phyloP scores from a whole-genome alignment of 2,113 vertebrate species.

The Hypocryptadius cinnamomeus region DNA sequence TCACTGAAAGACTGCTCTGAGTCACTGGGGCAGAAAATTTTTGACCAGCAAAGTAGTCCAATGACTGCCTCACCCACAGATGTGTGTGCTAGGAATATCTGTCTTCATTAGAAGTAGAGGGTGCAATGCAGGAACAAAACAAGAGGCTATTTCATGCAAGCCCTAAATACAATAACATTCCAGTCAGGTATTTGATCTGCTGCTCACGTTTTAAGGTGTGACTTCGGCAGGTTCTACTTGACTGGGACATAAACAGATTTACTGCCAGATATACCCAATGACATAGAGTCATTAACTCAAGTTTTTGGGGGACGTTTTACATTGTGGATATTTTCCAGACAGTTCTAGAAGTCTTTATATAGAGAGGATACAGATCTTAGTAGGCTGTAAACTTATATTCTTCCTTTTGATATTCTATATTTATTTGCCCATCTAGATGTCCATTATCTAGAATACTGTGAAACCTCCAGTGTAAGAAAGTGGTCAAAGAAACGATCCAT shows the following conservation, averaged over 20 bases:
- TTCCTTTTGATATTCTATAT: background rate
- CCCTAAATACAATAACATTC: background rate
- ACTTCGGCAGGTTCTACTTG: background rate
- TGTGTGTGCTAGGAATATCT: background rate
- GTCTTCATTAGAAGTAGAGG: background rate
- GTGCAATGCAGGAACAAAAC: background rate
- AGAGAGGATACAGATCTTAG: background rate
- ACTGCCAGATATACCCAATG: background rate
- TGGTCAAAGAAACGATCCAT: background rate
- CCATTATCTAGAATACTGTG: background rate
- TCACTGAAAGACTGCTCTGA: background rate
- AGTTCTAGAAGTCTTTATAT: background rate
- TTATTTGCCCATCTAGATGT: background rate
- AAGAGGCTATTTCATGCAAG: background rate
- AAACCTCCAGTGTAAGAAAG: background rate
- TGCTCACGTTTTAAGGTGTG: constrained; percentile 2
- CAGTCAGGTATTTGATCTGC: background rate
- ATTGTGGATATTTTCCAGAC: background rate
- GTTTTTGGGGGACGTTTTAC: background rate
- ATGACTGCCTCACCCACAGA: background rate
- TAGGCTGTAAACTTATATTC: background rate
- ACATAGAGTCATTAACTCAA: background rate
- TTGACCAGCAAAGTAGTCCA: background rate
- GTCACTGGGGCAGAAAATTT: background rate
- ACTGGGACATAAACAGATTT: background rate